phyloP scores from a whole-genome alignment of 1,140 invertebrate species.

The Diploscapter pachys region DNA sequence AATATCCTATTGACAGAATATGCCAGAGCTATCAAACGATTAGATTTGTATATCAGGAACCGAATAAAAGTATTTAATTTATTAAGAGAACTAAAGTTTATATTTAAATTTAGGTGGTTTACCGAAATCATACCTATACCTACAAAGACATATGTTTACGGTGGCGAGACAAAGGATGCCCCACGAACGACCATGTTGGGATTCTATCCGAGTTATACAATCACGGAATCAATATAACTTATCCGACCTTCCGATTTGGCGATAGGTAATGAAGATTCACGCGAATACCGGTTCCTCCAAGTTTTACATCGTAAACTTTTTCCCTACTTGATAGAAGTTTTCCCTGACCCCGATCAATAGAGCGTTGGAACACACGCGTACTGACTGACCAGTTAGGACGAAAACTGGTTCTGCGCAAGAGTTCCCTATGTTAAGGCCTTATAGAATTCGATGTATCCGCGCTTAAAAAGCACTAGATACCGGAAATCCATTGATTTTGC shows the following conservation, averaged over 20 bases:
- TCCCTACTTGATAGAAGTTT: too few species aligned
- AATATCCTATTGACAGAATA: constrained; percentile 55
- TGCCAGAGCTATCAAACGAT: constrained; percentile 44
- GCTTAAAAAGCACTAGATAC: too few species aligned
- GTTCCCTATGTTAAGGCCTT: too few species aligned
- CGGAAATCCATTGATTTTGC: too few species aligned
- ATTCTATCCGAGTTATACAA: constrained; percentile 52
- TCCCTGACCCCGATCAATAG: too few species aligned
- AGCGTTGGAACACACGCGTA: too few species aligned
- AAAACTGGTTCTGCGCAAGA: too few species aligned
- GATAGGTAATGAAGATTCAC: background rate
- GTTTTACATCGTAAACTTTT: too few species aligned
- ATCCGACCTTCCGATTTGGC: constrained; percentile 53
- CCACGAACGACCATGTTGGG: constrained; percentile 53
- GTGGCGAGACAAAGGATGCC: constrained; percentile 44
- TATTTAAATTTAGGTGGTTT: constrained; percentile 17
- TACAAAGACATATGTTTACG: constrained; percentile 52
- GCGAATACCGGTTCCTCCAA: too few species aligned
- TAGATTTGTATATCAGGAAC: constrained; percentile 52
- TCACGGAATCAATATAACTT: constrained; percentile 57
- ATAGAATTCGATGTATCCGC: too few species aligned
- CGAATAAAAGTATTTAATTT: constrained; percentile 43
- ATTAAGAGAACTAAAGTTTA: background rate
- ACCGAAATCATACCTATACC: constrained; percentile 41
- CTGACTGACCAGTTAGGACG: too few species aligned